phyloP scores from a whole-genome alignment of 2,888 invertebrate species.

The Craniophora ligustri region DNA sequence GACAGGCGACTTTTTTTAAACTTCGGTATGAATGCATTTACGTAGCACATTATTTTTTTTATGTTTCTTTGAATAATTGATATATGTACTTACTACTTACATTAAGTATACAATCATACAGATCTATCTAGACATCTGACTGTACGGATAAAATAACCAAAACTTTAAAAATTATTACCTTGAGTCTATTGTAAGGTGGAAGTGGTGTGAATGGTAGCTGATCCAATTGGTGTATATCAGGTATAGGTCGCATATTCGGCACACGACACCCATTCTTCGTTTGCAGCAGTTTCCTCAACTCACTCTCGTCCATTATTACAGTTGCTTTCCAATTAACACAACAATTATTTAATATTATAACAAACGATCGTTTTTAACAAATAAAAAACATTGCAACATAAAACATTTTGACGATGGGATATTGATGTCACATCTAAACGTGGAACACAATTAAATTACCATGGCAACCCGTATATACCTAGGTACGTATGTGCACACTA shows the following conservation, averaged over 20 bases:
- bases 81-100: too few relatives aligned
- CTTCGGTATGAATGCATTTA: too few relatives aligned
- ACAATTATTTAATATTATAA: slow-evolving; percentile 26
- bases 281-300: slow-evolving; percentile 77
- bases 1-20: too few relatives aligned
- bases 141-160: too few relatives aligned
- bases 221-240: slow-evolving; percentile 76
- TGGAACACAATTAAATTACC: slow-evolving; percentile 22
- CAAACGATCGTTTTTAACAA: slow-evolving; percentile 25
- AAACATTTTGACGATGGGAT: slow-evolving; percentile 14
- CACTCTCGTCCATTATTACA: slow-evolving; percentile 78
- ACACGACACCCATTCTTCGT: slow-evolving; percentile 83
- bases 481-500: too few relatives aligned
- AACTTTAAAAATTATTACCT: slow-evolving; percentile 65
- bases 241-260: slow-evolving; percentile 78
- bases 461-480: slow-evolving; percentile 51
- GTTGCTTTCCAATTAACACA: slow-evolving; percentile 32
- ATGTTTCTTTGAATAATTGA: too few relatives aligned
- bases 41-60: too few relatives aligned
- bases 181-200: slow-evolving; percentile 81
- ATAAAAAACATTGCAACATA: slow-evolving; percentile 16
- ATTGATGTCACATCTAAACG: slow-evolving; percentile 38
- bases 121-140: too few relatives aligned
- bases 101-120: too few relatives aligned
- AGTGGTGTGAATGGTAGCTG: slow-evolving; percentile 77